Conservation (phyloP, 53 echinoderm and acorn worm species). For the Crossaster papposus region DNA sequence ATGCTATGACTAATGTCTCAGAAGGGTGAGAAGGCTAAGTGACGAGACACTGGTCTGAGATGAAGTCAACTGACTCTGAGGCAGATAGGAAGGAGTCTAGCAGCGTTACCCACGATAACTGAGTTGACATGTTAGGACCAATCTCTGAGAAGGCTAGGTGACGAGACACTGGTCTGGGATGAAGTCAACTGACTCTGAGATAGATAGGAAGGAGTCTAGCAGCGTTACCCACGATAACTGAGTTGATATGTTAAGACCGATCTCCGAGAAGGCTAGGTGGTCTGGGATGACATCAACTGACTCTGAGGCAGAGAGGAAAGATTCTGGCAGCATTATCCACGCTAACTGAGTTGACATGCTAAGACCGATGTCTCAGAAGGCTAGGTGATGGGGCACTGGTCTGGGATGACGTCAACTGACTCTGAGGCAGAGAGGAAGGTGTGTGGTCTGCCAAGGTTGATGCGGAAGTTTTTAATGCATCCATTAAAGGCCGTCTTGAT, state of each 20-base stretch:
- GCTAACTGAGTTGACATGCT: not conserved
- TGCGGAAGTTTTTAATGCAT: conserved; percentile 34
- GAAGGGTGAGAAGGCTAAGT: conserved; percentile 6
- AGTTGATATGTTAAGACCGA: not conserved
- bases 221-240: not conserved
- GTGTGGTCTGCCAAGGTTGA: conserved; percentile 35
- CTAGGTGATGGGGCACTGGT: conserved; percentile 47
- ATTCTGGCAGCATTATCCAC: not conserved
- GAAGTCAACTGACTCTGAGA: conserved; percentile 21
- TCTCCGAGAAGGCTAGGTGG: conserved; percentile 26
- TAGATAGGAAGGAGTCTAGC: conserved; percentile 12
- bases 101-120: not conserved
- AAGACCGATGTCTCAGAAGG: not conserved
- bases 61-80: conserved; percentile 17
- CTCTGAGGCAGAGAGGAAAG: conserved; percentile 18
- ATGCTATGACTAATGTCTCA: too few species aligned
- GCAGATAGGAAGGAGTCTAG: conserved; percentile 13
- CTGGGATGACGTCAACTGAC: conserved; percentile 35
- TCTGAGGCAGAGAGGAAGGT: conserved; percentile 19
- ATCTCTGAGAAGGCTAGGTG: not conserved
- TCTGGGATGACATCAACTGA: conserved; percentile 37
- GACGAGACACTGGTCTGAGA: too few species aligned
- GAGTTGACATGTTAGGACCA: not conserved
- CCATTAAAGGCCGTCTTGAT: conserved; percentile 29
- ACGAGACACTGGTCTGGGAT: conserved; percentile 52